Base-by-base conservation (phyloP, 1,140 invertebrate species). In the Zaprionus vittiger region DNA sequence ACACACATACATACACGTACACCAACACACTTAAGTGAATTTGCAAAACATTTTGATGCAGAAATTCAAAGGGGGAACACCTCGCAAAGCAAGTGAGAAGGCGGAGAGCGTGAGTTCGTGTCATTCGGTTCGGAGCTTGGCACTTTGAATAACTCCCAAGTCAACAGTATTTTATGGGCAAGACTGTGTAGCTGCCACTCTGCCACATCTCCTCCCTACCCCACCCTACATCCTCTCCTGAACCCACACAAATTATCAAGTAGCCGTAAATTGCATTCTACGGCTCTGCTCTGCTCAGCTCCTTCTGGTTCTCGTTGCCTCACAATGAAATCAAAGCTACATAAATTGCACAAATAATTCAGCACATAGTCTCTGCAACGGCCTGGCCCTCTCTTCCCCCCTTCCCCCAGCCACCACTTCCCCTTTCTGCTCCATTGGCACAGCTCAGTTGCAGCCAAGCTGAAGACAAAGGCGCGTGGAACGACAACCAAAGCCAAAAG, bases 281-380 rank as follows among this genome's bases (percentile, higher is more conserved):
- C 37, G 34, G 17, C 9, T 34, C 9, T 34, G 31, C 31, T 17
- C n/a, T 47, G 41, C n/a, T 71, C 61, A 54, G 9, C 34, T 38
- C 24, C 9, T n/a, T 11, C 22, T 54, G 64, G n/a, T 11, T 44
- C 41, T 17, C 34, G 15, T 57, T 49, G 37, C 72, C 69, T 76
- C 75, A 68, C 72, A 84, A 81, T 90, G 85, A 89, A 89, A 89
- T 89, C 84, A 89, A 89, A 89, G 81, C 74, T 81, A 84, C 84
- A 89, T 89, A 89, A 89, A 89, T 89, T 89, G 74, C 66, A 62
- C 81, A 89, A 90, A 89, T 89, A 89, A 89, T 90, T 89, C 84
- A 67, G 75, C 52, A 64, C 64, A 75, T 63, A 54, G 44, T 54
- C 57, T 55, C 41, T 28, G 47, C 47, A 20, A 52, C 24, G 38